phyloP scores from a whole-genome alignment of 2,113 vertebrate species.

The Emydocephalus ijimae region DNA sequence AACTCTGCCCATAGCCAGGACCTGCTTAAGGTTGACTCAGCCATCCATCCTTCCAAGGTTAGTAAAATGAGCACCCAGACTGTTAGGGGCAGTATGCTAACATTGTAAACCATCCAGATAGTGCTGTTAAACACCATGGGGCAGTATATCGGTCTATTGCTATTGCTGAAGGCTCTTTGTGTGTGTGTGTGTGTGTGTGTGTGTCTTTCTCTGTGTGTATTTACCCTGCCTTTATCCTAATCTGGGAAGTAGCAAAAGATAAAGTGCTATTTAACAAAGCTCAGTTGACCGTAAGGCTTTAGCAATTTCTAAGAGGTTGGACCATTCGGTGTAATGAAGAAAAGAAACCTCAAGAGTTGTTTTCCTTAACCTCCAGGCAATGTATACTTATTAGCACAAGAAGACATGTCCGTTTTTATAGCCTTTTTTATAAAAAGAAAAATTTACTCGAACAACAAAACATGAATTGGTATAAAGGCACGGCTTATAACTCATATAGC shows the following conservation, averaged over 20 bases:
- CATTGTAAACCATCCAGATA: neutral
- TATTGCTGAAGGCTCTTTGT: neutral
- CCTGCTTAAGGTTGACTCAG: neutral
- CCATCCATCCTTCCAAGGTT: neutral
- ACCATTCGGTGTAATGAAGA: neutral
- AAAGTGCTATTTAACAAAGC: neutral
- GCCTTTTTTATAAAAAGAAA: neutral
- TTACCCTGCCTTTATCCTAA: neutral
- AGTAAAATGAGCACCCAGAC: neutral
- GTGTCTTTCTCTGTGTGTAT: neutral
- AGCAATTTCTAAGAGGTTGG: neutral
- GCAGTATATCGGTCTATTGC: neutral
- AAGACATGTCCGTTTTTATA: slow-evolving; percentile 9
- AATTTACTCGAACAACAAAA: slow-evolving; percentile 7
- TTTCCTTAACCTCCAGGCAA: neutral
- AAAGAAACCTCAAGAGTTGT: neutral
- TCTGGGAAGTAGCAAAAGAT: neutral
- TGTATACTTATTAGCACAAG: neutral
- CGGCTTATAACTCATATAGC: neutral
- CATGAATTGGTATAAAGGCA: slow-evolving; percentile 7
- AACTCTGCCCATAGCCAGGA: neutral
- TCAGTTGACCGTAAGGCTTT: neutral
- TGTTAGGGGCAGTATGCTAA: neutral
- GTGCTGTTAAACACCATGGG: neutral
- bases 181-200: too few relatives aligned